Percentiles rank a stretch among this genome's conserved stretches.
Conservation (phyloP, 2,888 invertebrate species). For the Cryptosula pallasiana region DNA sequence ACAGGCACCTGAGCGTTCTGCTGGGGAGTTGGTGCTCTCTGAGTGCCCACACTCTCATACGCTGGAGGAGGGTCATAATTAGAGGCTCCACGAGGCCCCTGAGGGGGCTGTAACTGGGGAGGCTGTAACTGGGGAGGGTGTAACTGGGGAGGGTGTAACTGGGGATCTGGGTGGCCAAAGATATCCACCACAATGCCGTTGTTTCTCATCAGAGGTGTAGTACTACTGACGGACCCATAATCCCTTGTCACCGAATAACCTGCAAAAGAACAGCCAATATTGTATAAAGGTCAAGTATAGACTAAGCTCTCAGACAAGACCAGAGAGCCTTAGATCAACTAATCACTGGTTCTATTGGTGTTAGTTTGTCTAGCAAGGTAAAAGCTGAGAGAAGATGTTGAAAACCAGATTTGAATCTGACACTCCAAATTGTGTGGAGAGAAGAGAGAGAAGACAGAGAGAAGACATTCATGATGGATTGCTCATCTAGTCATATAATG, state of each 20-base stretch:
- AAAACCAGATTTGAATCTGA: too few species aligned
- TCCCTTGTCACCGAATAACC: slow-evolving; percentile 11
- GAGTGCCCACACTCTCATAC: background rate
- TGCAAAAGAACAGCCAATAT: too few species aligned
- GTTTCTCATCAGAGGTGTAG: background rate
- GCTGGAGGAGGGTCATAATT: slow-evolving; percentile 1
- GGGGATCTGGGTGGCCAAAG: background rate
- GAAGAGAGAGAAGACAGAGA: too few species aligned
- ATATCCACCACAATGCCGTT: background rate
- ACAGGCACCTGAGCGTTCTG: background rate
- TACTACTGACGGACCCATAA: background rate
- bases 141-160: background rate
- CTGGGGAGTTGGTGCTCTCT: background rate
- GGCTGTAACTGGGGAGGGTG: background rate
- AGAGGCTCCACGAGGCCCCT: background rate
- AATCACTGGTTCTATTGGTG: too few species aligned
- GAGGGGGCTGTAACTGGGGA: background rate
- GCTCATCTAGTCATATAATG: too few species aligned
- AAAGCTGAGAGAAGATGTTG: too few species aligned
- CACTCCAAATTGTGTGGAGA: too few species aligned
- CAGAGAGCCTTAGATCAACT: too few species aligned
- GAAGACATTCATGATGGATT: too few species aligned
- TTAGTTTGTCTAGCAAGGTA: too few species aligned
- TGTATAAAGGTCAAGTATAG: too few species aligned
- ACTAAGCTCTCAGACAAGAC: too few species aligned